Evolutionary conservation across 2,113 vertebrate species (phyloP).

Genomic region (Austrofundulus limnaeus): DNA sequence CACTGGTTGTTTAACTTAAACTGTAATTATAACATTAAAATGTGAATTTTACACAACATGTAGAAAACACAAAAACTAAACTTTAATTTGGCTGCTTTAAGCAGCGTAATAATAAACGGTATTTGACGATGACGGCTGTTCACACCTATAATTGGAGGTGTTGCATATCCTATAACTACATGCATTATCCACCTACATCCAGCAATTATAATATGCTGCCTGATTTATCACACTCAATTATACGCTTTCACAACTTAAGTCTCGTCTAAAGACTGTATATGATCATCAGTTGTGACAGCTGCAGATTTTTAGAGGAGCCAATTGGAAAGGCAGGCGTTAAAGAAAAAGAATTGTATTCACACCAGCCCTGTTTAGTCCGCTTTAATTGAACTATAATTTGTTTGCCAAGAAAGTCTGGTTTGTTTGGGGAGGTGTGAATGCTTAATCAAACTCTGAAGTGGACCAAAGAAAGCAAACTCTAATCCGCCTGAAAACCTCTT

Average conservation of each 20-base stretch:
- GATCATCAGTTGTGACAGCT: constrained; percentile 6
- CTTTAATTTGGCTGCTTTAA: constrained; percentile 3
- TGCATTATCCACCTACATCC: constrained; percentile 26
- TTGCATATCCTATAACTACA: constrained; percentile 37
- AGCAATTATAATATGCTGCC: constrained; percentile 11
- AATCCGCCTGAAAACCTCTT: no score
- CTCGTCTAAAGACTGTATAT: neutral
- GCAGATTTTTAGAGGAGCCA: constrained; percentile 24
- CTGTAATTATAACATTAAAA: no score
- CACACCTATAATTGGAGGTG: no score
- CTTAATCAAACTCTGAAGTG: no score
- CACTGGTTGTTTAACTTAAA: no score
- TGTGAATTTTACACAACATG: no score
- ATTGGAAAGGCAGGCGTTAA: constrained; percentile 31
- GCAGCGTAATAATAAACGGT: constrained; percentile 5
- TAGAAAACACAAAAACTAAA: constrained; percentile 10
- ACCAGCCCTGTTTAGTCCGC: no score
- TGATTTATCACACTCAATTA: constrained; percentile 4
- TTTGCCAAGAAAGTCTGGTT: no score
- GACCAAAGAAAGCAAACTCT: no score
- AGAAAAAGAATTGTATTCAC: neutral
- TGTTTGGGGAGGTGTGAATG: no score
- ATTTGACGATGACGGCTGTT: constrained; percentile 17
- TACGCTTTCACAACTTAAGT: neutral
- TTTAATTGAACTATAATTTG: no score